Percentiles rank a stretch among this genome's conserved stretches.
These are phyloP conservation scores for Lepas anatifera DNA, from an alignment of 2,888 invertebrate genomes.

Conservation along the genomic window DNA sequence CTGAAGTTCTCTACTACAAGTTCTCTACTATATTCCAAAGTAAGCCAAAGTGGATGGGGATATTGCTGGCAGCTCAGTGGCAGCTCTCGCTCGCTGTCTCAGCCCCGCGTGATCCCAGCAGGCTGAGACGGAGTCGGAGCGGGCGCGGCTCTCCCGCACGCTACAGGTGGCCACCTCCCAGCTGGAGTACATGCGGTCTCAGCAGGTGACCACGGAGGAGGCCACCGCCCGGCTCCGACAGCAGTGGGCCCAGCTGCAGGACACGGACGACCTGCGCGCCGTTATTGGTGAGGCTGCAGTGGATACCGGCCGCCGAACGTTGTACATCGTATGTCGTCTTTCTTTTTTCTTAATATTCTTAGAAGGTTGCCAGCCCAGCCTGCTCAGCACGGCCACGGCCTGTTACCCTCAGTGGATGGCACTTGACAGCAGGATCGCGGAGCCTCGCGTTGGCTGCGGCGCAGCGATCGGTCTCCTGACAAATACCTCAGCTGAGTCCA, in stretches of 20 bases:
- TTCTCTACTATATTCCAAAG: no score
- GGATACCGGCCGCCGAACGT: background rate
- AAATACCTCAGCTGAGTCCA: no score
- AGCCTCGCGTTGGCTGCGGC: no score
- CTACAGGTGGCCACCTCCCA: background rate
- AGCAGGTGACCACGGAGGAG: background rate
- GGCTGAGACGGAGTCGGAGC: background rate
- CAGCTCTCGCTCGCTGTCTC: no score
- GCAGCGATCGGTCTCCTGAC: no score
- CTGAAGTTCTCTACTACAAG: no score
- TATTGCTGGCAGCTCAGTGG: no score
- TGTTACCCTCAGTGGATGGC: no score
- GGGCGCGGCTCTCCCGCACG: background rate
- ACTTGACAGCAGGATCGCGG: no score
- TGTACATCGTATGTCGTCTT: background rate
- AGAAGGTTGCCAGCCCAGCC: background rate
- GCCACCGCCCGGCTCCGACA: background rate
- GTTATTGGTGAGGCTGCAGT: slow-evolving; percentile 1
- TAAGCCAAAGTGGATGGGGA: no score
- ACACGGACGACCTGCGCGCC: background rate
- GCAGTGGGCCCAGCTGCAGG: background rate
- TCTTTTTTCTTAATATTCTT: background rate
- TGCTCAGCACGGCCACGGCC: no score
- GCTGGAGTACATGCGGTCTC: background rate
- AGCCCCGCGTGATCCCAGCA: background rate